phyloP scores from a whole-genome alignment of 2,888 invertebrate genomes.

The Hemicrepidius hirtus region DNA sequence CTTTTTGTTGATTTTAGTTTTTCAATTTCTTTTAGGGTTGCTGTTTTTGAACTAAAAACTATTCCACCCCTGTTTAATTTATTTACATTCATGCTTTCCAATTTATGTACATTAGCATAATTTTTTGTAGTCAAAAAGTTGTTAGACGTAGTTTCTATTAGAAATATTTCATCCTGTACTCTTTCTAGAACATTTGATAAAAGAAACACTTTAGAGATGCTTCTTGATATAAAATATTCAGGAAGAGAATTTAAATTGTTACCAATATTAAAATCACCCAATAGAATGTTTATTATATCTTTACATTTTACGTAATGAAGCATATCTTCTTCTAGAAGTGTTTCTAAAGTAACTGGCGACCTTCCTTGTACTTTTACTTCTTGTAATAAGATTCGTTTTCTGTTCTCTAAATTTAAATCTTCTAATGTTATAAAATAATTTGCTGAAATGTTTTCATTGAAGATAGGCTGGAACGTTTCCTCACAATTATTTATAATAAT shows the following conservation, averaged over 20 bases:
- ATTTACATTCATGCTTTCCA: not conserved
- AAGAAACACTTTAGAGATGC: not conserved
- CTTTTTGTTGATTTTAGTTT: not conserved
- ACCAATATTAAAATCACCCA: slow-evolving; percentile 10
- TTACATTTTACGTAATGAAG: not conserved
- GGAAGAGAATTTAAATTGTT: not conserved
- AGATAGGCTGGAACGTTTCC: not conserved
- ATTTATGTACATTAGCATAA: not conserved
- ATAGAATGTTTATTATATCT: slow-evolving; percentile 22
- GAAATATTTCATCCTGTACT: slow-evolving; percentile 8
- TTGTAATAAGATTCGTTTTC: not conserved
- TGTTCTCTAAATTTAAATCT: not conserved
- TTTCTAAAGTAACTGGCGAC: not conserved
- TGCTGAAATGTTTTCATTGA: not conserved
- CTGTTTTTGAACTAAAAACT: no score
- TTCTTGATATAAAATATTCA: slow-evolving; percentile 1
- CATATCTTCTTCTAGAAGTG: slow-evolving; percentile 1
- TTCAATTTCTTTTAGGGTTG: not conserved
- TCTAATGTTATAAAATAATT: slow-evolving; percentile 2
- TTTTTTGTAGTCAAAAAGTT: not conserved
- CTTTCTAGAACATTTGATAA: not conserved
- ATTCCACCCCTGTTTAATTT: not conserved
- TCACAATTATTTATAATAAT: slow-evolving; percentile 7
- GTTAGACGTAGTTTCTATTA: not conserved
- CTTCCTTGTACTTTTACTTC: slow-evolving; percentile 15